Conservation (phyloP, 2,888 invertebrate genomes). For the Brenthis ino region DNA sequence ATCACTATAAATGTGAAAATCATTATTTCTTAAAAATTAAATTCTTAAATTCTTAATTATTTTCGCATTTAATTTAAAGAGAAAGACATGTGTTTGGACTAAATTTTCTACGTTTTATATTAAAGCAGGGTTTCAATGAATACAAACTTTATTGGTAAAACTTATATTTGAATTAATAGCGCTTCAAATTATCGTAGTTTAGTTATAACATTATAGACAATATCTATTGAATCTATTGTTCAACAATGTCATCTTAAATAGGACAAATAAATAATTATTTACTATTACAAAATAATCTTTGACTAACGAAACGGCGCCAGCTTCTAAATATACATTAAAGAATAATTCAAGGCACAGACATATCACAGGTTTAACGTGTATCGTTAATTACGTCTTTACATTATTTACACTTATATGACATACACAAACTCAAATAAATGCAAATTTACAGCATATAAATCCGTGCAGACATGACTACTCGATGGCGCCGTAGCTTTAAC, state of each 20-base stretch:
- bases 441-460: constrained; percentile 50
- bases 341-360: constrained; percentile 76
- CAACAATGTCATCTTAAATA: constrained; percentile 31
- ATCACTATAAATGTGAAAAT: no score
- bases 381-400: constrained; percentile 44
- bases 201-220: constrained; percentile 26
- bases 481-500: constrained; percentile 69
- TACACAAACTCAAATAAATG: constrained; percentile 44
- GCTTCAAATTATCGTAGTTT: constrained; percentile 23
- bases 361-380: constrained; percentile 77
- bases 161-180: constrained; percentile 33
- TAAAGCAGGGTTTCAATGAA: constrained; percentile 5
- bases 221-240: constrained; percentile 18
- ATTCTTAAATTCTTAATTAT: no score
- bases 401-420: constrained; percentile 45
- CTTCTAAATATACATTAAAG: constrained; percentile 56
- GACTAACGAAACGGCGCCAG: constrained; percentile 59
- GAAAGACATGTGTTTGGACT: no score
- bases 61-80: no score
- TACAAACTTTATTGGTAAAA: constrained; percentile 28
- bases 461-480: constrained; percentile 59
- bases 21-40: no score
- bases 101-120: background rate
- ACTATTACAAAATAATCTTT: constrained; percentile 38
- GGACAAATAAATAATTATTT: constrained; percentile 39